Percentiles rank a stretch among this genome's conserved stretches.
Conservation (phyloP, 2,888 invertebrate species). For the Brachyptera putata region DNA sequence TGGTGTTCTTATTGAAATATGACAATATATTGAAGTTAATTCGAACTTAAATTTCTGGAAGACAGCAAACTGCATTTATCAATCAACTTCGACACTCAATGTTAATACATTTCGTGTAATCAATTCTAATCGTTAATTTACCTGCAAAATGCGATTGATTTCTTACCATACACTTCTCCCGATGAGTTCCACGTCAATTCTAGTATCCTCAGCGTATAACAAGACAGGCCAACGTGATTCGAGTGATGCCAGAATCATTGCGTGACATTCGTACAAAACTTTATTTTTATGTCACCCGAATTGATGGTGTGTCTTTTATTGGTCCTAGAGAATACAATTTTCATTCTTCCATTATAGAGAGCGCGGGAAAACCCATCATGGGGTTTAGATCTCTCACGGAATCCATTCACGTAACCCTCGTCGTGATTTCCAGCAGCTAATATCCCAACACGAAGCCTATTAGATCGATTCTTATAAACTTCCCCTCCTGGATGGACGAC, state of each 20-base stretch:
- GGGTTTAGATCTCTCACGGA: slow-evolving; percentile 1
- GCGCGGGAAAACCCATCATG: slow-evolving; percentile 24
- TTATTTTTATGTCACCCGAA: slow-evolving; percentile 10
- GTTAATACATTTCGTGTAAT: too few relatives aligned
- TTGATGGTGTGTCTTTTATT: slow-evolving; percentile 15
- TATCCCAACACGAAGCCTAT: slow-evolving; percentile 12
- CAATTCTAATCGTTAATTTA: too few relatives aligned
- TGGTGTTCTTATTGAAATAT: too few relatives aligned
- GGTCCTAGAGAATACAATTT: slow-evolving; percentile 18
- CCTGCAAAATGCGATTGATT: too few relatives aligned
- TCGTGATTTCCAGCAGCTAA: slow-evolving; percentile 24
- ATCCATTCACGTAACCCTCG: slow-evolving; percentile 11
- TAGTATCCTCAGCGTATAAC: too few relatives aligned
- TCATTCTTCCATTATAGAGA: slow-evolving; percentile 11
- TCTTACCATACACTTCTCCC: too few relatives aligned
- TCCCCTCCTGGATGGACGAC: neutral
- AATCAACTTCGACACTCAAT: too few relatives aligned
- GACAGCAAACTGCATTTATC: too few relatives aligned
- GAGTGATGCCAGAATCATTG: neutral
- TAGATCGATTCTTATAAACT: slow-evolving; percentile 28
- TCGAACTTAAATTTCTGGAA: too few relatives aligned
- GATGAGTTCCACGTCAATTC: too few relatives aligned
- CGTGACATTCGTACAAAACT: slow-evolving; percentile 11
- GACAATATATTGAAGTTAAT: too few relatives aligned
- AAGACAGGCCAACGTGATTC: neutral